Conservation (phyloP, 92 coral and sea anemone genomes). For the Muricea muricata region DNA sequence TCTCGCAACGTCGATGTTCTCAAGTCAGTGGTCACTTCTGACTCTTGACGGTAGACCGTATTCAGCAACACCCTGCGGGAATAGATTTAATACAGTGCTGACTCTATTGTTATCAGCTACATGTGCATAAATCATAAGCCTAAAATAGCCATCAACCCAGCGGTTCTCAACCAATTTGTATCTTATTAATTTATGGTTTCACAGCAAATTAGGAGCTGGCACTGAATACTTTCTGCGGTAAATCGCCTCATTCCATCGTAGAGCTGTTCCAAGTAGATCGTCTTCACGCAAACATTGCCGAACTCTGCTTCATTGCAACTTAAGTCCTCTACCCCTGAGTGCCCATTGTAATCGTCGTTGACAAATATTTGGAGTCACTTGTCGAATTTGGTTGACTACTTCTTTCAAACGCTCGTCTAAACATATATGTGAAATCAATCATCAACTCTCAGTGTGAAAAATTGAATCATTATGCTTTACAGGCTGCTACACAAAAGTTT, state of each 20-base stretch:
- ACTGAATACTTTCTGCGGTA: slow-evolving; percentile 59
- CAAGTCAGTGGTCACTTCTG: slow-evolving; percentile 65
- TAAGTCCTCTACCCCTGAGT: slow-evolving; percentile 23
- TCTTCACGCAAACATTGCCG: slow-evolving; percentile 38
- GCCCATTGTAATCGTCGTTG: slow-evolving; percentile 54
- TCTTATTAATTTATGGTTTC: slow-evolving; percentile 66
- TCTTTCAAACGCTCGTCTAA: slow-evolving; percentile 36
- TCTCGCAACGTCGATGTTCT: slow-evolving; percentile 59
- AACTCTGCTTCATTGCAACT: slow-evolving; percentile 7
- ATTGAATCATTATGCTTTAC: too few relatives aligned
- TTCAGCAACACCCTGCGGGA: slow-evolving; percentile 44
- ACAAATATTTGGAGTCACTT: slow-evolving; percentile 42
- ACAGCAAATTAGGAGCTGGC: slow-evolving; percentile 57
- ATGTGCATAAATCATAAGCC: slow-evolving; percentile 59
- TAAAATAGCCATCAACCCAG: slow-evolving; percentile 67
- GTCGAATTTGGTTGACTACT: slow-evolving; percentile 40
- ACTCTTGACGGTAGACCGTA: slow-evolving; percentile 73
- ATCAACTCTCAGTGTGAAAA: not conserved
- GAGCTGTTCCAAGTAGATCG: slow-evolving; percentile 66
- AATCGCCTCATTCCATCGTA: slow-evolving; percentile 64
- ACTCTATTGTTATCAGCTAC: slow-evolving; percentile 65
- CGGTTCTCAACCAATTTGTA: slow-evolving; percentile 59
- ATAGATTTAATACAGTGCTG: slow-evolving; percentile 56
- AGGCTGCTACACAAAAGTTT: too few relatives aligned
- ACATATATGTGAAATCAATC: not conserved